Conservation (phyloP, 2,113 vertebrate species). For the Strigops habroptila region DNA sequence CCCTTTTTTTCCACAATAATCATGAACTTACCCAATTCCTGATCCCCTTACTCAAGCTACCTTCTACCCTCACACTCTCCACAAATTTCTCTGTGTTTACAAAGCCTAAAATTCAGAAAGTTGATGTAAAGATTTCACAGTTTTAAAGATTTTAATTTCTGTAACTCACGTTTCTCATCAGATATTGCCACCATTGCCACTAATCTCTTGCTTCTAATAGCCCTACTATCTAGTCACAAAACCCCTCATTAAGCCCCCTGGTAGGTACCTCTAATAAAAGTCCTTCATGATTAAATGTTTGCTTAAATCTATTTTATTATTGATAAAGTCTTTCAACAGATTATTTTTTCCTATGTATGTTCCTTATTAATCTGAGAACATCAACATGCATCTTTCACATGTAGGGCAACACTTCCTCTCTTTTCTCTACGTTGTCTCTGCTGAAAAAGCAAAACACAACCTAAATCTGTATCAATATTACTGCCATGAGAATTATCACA, state of each 20-base stretch:
- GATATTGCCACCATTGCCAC: background rate
- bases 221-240: background rate
- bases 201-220: background rate
- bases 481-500: background rate
- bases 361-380: background rate
- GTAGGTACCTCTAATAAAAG: background rate
- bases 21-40: background rate
- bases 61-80: background rate
- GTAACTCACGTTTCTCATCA: background rate
- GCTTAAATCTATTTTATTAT: background rate
- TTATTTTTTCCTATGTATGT: background rate
- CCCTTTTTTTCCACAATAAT: background rate
- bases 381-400: background rate
- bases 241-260: fast-evolving
- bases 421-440: fast-evolving
- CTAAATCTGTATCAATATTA: background rate
- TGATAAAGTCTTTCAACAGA: background rate
- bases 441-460: background rate
- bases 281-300: background rate
- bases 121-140: background rate
- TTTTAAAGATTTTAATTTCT: background rate
- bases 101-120: background rate
- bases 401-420: background rate
- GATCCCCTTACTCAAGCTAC: background rate
- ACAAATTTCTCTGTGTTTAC: background rate